Evolutionary conservation across 2,797 vertebrate genomes (phyloP).

Genomic region (Eulemur rubriventer): DNA sequence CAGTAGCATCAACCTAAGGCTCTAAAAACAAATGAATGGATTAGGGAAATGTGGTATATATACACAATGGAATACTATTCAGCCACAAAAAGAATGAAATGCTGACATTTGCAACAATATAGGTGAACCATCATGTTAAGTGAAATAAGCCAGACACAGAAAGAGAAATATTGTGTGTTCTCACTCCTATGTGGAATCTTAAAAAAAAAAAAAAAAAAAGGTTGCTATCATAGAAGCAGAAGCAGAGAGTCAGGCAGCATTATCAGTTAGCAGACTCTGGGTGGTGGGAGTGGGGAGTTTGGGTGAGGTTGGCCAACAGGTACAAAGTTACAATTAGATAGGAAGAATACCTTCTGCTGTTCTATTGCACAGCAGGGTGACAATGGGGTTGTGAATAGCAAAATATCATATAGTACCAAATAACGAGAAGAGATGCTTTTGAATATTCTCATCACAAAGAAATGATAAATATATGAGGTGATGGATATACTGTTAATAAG

Average conservation of each 20-base stretch:
- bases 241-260: neutral
- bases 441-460: neutral
- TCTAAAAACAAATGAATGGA: neutral
- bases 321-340: neutral
- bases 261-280: neutral
- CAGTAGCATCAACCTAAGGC: neutral
- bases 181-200: neutral
- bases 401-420: neutral
- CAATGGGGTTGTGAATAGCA: neutral
- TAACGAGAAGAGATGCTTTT: neutral
- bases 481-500: neutral
- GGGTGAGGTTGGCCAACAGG: too few relatives aligned
- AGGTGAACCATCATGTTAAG: too few relatives aligned
- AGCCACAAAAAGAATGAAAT: neutral
- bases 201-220: neutral
- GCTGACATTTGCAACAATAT: neutral
- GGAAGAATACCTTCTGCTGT: neutral
- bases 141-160: neutral
- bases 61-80: neutral
- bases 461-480: neutral
- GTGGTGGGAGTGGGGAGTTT: rapidly evolving
- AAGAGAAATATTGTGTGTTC: neutral
- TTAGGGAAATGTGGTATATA: too few relatives aligned
- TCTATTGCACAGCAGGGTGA: neutral
- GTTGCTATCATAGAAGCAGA: neutral